Evolutionary conservation across 2,888 invertebrate species (phyloP).

Genomic region (Bombylius major): DNA sequence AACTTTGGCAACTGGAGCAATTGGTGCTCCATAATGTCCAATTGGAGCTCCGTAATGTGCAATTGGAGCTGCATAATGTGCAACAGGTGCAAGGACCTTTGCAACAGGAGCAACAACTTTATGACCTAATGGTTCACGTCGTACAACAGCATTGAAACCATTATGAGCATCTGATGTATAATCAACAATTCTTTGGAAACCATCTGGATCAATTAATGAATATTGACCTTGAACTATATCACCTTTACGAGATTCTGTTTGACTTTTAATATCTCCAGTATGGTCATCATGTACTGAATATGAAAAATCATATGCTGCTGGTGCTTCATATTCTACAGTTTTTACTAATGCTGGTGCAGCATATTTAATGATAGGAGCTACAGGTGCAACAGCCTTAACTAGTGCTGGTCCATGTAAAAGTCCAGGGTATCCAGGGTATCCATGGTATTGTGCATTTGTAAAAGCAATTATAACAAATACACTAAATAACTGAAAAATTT

Average conservation of each 20-base stretch:
- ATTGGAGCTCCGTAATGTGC: slow-evolving; percentile 17
- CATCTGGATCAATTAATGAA: slow-evolving; percentile 42
- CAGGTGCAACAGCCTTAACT: slow-evolving; percentile 20
- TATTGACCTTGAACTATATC: slow-evolving; percentile 43
- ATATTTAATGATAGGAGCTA: slow-evolving; percentile 16
- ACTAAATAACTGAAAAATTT: slow-evolving; percentile 21
- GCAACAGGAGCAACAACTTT: slow-evolving; percentile 31
- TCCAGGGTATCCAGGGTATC: neutral
- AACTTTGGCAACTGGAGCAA: slow-evolving; percentile 14
- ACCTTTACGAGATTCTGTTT: slow-evolving; percentile 41
- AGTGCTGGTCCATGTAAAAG: slow-evolving; percentile 17
- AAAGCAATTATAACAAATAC: slow-evolving; percentile 25
- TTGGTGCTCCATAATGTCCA: slow-evolving; percentile 9
- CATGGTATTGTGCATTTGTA: slow-evolving; percentile 18
- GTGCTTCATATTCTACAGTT: slow-evolving; percentile 23
- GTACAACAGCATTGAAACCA: slow-evolving; percentile 44
- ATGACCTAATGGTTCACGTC: slow-evolving; percentile 38
- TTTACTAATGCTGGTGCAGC: slow-evolving; percentile 11
- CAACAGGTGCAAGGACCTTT: slow-evolving; percentile 22
- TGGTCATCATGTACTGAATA: slow-evolving; percentile 40
- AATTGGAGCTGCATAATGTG: slow-evolving; percentile 20
- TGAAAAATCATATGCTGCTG: slow-evolving; percentile 39
- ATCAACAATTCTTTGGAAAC: slow-evolving; percentile 41
- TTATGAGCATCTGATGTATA: slow-evolving; percentile 42
- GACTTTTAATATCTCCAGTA: slow-evolving; percentile 39